Percentiles rank a stretch among this genome's conserved stretches.
Conservation (phyloP, 2,888 invertebrate genomes). For the Aphodius sticticus region DNA sequence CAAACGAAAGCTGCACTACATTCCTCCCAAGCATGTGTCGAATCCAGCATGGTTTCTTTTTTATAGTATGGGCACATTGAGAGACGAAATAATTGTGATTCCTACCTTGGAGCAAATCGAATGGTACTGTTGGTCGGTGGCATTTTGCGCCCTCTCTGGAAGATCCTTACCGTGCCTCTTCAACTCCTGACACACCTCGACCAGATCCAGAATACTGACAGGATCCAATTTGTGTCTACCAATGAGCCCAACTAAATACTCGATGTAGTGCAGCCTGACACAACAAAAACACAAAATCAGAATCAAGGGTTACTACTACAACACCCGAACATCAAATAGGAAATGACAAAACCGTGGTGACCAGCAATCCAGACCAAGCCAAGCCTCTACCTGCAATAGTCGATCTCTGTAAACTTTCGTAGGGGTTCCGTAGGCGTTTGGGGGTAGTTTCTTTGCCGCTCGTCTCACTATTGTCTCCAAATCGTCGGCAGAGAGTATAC, state of each 20-base stretch:
- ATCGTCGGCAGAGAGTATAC: conserved; percentile 80
- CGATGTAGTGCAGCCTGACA: conserved; percentile 90
- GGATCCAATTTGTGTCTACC: conserved; percentile 88
- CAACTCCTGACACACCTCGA: conserved; percentile 87
- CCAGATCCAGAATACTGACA: conserved; percentile 84
- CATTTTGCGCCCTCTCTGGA: conserved; percentile 83
- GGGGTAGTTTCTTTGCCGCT: conserved; percentile 76
- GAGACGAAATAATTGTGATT: conserved; percentile 44
- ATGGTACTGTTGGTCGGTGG: conserved; percentile 85
- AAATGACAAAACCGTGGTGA: conserved; percentile 10
- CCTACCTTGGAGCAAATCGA: conserved; percentile 86
- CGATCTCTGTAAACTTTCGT: conserved; percentile 71
- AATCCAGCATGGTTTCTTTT: not conserved
- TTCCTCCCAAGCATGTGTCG: conserved; percentile 11
- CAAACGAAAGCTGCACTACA: conserved; percentile 35
- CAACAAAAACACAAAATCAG: conserved; percentile 48
- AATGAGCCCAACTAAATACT: conserved; percentile 91
- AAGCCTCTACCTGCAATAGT: conserved; percentile 67
- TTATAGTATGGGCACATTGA: conserved; percentile 52
- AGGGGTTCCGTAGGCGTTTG: conserved; percentile 78
- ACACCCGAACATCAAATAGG: not conserved
- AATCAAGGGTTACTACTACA: conserved; percentile 19
- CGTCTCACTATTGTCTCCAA: conserved; percentile 82
- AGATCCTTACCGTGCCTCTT: conserved; percentile 83
- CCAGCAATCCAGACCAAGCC: not conserved